Evolutionary conservation across 2,113 vertebrate genomes (phyloP).

Genomic region (Rhinogobius similis): DNA sequence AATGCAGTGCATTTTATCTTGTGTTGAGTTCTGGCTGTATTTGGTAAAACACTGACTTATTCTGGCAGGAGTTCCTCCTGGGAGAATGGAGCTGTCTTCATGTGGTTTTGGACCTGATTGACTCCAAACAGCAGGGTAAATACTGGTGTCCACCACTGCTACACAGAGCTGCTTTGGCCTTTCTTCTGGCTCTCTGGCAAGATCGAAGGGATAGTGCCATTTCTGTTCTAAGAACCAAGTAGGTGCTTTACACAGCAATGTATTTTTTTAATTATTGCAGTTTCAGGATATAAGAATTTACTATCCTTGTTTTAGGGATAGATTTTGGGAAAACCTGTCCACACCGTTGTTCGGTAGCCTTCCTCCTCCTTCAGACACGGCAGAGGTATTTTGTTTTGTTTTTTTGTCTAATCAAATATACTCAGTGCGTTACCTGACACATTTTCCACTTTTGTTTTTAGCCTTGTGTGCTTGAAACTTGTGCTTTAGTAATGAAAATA

Average conservation of each 20-base stretch:
- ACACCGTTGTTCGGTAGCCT: conserved; percentile 90
- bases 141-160: conserved; percentile 94
- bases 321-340: conserved; percentile 96
- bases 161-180: conserved; percentile 90
- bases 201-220: conserved; percentile 95
- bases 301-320: conserved; percentile 76
- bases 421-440: not conserved
- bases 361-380: conserved; percentile 85
- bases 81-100: conserved; percentile 96
- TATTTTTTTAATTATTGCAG: not conserved
- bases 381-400: conserved; percentile 82
- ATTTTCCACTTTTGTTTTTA: conserved; percentile 51
- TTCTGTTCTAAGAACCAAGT: conserved; percentile 93
- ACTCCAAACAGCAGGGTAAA: conserved; percentile 87
- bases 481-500: conserved; percentile 97
- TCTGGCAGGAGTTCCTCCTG: conserved; percentile 87
- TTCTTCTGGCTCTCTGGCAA: conserved; percentile 96
- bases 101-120: conserved; percentile 89
- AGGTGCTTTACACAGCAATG: not conserved
- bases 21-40: not conserved
- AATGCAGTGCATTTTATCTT: not conserved
- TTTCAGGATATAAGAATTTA: not conserved
- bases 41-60: not conserved
- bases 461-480: conserved; percentile 94
- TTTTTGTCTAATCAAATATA: not conserved